phyloP scores from a whole-genome alignment of 2,113 vertebrate species.

The Chaetops frenatus region DNA sequence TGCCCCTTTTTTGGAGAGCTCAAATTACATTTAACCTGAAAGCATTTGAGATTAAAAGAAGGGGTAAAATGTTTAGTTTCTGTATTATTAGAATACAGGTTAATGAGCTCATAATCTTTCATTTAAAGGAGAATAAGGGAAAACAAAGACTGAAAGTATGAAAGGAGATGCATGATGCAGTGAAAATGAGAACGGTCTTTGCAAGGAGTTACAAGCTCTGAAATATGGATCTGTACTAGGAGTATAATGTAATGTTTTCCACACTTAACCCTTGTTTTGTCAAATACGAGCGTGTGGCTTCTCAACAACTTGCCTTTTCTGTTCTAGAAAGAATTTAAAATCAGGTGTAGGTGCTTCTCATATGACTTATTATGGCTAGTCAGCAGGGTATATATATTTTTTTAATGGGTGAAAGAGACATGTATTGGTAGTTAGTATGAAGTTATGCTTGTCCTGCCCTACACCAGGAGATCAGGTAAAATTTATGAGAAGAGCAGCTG shows the following conservation, averaged over 20 bases:
- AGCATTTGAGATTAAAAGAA: background rate
- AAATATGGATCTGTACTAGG: background rate
- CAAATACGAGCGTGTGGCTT: background rate
- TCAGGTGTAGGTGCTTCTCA: background rate
- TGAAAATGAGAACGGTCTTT: background rate
- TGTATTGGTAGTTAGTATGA: background rate
- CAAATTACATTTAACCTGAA: background rate
- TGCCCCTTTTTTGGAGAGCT: background rate
- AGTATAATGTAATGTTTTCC: background rate
- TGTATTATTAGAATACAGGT: background rate
- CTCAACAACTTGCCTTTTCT: background rate
- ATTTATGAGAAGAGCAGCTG: background rate
- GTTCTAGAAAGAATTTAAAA: background rate
- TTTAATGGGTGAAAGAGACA: background rate
- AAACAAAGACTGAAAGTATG: background rate
- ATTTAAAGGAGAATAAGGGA: background rate
- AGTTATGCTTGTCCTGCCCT: background rate
- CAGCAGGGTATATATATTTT: accelerated
- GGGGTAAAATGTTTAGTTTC: accelerated
- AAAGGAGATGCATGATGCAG: background rate
- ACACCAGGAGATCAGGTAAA: background rate
- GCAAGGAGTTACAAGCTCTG: background rate
- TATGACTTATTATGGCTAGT: background rate
- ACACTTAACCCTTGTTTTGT: background rate
- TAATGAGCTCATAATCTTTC: background rate